Evolutionary conservation across 2,113 vertebrate genomes (phyloP).

Genomic region (Erpornis zantholeuca): DNA sequence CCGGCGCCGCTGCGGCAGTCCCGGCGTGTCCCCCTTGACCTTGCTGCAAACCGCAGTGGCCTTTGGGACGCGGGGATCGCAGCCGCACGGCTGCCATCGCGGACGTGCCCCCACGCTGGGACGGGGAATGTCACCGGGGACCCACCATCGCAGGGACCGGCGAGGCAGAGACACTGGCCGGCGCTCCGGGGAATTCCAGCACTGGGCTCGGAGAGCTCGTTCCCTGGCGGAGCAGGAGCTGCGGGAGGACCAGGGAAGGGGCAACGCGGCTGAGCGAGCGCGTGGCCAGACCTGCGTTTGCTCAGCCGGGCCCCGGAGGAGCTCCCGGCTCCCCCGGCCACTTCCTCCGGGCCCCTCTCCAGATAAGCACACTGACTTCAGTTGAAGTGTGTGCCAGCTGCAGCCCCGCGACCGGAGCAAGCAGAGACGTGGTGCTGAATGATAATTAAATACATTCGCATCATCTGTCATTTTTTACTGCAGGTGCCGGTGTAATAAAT

Average conservation of each 20-base stretch:
- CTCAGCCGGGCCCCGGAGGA: slow-evolving; percentile 70
- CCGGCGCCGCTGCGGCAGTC: not conserved
- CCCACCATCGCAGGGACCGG: not conserved
- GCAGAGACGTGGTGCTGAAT: slow-evolving; percentile 84
- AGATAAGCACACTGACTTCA: slow-evolving; percentile 86
- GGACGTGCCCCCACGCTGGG: not conserved
- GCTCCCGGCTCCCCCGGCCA: slow-evolving; percentile 70
- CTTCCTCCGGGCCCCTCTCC: slow-evolving; percentile 39
- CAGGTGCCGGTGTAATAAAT: slow-evolving; percentile 74
- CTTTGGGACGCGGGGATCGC: not conserved
- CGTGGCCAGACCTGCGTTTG: slow-evolving; percentile 68
- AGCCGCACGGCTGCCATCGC: not conserved
- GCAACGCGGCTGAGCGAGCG: slow-evolving; percentile 57
- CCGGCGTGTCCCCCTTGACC: not conserved
- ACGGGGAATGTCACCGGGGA: not conserved
- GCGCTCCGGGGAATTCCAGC: not conserved
- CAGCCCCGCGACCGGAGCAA: slow-evolving; percentile 76
- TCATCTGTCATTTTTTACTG: slow-evolving; percentile 70
- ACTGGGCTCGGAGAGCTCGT: not conserved
- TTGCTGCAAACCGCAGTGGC: not conserved
- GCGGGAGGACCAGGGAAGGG: not conserved
- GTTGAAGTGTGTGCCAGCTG: slow-evolving; percentile 72
- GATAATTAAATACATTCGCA: slow-evolving; percentile 87
- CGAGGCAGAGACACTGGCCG: not conserved
- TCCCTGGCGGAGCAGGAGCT: not conserved